Percentiles rank a stretch among this genome's conserved stretches.
phyloP scores from a whole-genome alignment of 2,113 vertebrate genomes.

The Numenius arquata region DNA sequence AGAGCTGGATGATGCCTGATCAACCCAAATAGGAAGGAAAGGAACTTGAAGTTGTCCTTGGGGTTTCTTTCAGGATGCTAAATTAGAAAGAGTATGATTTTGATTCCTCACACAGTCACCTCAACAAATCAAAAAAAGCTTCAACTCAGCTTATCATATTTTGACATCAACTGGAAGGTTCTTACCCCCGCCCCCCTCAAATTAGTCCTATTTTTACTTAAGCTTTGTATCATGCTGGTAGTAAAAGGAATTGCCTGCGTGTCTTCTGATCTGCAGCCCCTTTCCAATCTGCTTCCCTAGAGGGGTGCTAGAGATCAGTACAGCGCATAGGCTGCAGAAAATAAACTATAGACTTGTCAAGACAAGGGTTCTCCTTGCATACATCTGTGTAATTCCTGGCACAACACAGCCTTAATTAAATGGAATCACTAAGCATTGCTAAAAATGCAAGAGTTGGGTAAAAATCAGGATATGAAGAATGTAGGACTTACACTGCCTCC shows the following conservation, averaged over 20 bases:
- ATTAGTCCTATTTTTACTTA: not conserved
- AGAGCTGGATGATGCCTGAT: not conserved
- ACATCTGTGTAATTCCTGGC: not conserved
- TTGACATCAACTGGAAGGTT: not conserved
- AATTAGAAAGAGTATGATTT: not conserved
- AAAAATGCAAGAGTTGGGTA: not conserved
- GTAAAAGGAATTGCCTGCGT: not conserved
- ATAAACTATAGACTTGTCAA: not conserved
- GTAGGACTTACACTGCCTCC: not conserved
- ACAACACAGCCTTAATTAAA: not conserved
- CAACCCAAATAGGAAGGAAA: not conserved
- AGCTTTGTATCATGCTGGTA: not conserved
- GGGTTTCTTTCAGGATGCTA: not conserved
- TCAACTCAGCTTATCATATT: not conserved
- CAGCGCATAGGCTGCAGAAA: not conserved
- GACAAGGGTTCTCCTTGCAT: not conserved
- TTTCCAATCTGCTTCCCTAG: not conserved
- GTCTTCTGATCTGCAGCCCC: not conserved
- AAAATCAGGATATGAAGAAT: not conserved
- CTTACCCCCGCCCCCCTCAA: accelerated
- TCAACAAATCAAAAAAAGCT: not conserved
- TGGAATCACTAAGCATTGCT: not conserved
- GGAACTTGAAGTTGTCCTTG: accelerated
- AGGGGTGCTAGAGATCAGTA: not conserved
- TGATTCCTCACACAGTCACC: not conserved